These are phyloP conservation scores for Euwallacea similis DNA, from an alignment of 1,140 invertebrate genomes.

Conservation along the genomic window DNA sequence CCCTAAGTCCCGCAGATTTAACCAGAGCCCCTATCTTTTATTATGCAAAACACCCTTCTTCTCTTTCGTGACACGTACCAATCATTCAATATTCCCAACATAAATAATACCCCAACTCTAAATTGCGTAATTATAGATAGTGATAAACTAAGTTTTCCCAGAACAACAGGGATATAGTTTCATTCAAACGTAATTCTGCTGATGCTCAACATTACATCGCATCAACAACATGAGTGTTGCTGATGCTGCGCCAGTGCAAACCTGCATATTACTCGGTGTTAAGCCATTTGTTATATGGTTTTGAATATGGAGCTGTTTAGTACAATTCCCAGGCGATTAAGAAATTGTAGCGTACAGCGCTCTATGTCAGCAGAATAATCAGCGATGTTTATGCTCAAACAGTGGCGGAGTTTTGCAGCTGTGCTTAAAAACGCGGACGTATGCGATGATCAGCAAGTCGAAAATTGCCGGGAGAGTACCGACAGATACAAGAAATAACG, in stretches of 20 bases:
- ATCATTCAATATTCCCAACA: neutral
- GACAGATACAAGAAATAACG: no score
- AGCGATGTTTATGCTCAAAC: constrained; percentile 1
- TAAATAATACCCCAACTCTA: no score
- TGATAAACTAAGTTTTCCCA: no score
- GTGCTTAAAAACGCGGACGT: no score
- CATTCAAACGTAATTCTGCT: no score
- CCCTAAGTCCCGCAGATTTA: constrained; percentile 10
- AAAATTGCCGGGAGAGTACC: no score
- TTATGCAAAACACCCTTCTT: constrained; percentile 21
- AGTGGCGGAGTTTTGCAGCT: neutral
- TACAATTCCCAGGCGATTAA: constrained; percentile 24
- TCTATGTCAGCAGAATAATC: constrained; percentile 16
- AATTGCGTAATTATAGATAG: no score
- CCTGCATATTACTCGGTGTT: constrained; percentile 20
- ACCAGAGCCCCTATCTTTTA: constrained; percentile 23
- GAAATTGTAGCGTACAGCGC: constrained; percentile 6
- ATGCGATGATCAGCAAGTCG: no score
- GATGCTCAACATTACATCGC: no score
- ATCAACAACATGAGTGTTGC: no score
- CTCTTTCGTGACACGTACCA: constrained; percentile 2
- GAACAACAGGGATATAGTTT: no score
- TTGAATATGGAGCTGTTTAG: constrained; percentile 22
- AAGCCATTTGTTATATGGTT: constrained; percentile 25
- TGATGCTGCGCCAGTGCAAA: constrained; percentile 6